Evolutionary conservation across 2,888 invertebrate species (phyloP), one percentile per base, ranked within the genome.

Genomic region (Drosophila emarginata): DNA sequence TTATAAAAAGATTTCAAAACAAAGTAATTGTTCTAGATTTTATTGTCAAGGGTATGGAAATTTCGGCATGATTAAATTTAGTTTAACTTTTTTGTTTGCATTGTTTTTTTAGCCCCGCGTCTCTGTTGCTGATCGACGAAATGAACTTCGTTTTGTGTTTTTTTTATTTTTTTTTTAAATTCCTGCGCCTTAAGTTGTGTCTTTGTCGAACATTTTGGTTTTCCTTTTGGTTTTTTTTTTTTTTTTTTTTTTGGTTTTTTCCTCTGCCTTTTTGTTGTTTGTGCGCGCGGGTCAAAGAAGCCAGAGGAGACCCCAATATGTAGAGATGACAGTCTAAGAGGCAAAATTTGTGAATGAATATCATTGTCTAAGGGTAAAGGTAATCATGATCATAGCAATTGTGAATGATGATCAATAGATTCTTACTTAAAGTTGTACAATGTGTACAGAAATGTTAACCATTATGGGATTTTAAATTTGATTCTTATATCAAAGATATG

Each of bases 181-280:
- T 54, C 54, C 54, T 54, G n/a, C 54, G 54, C 54, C 59, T 59
- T 26, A 45, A 59, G 45, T 26, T 45, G 59, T 28, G 59, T 15
- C 50, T 45, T 50, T 59, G 45, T 18, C 36, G 54, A 18, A 36
- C 36, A 18, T 54, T 54, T 54, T 36, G 18, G 45, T 45, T 45
- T 45, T 45, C 1, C 9, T 18, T 45, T 18, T 40, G 15, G 4
- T 53, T 53, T 53, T 53, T 45, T 45, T 9, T 45, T 45, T 21
- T 4, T 9, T 18, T 45, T 21, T 45, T 4, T 21, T 11, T 21
- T 11, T 18, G 11, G 18, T 40, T 40, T n/a, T 39, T 39, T 39
- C 6, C n/a, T 39, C 15, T 40, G 15, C 9, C 1, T 40, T 40
- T 15, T 7, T 1, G 18, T 9, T 37, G 37, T 45, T 7, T 4